Evolutionary conservation across 2,797 vertebrate genomes (phyloP).

Genomic region (Periparus ater): DNA sequence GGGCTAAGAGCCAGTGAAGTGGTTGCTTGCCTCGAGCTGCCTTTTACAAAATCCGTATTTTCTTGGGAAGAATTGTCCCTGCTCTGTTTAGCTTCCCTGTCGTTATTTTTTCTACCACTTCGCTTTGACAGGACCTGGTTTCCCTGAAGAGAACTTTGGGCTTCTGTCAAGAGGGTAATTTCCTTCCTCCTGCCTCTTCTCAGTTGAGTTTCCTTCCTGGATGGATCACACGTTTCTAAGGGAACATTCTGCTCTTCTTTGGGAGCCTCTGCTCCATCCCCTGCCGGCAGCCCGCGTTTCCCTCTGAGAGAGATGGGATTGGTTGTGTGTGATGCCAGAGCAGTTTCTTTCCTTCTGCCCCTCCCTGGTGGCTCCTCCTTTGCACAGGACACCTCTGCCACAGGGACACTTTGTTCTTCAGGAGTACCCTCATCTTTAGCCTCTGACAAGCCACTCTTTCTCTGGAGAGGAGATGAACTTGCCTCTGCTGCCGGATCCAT

Average conservation of each 20-base stretch:
- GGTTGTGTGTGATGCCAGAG: not conserved
- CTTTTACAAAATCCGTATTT: not conserved
- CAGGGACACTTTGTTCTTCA: not conserved
- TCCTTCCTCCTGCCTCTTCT: constrained; percentile 7
- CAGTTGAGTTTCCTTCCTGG: not conserved
- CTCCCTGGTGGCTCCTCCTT: not conserved
- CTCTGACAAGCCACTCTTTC: not conserved
- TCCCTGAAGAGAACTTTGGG: not conserved
- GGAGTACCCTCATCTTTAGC: not conserved
- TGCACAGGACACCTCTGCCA: not conserved
- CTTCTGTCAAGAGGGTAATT: not conserved
- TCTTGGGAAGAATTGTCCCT: not conserved
- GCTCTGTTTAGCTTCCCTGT: not conserved
- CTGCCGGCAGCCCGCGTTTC: rapidly evolving
- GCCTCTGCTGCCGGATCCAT: not conserved
- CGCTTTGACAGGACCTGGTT: not conserved
- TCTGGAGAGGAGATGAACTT: not conserved
- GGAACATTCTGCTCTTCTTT: not conserved
- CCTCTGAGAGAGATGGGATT: not conserved
- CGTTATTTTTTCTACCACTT: not conserved
- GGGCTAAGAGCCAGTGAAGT: not conserved
- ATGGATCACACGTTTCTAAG: not conserved
- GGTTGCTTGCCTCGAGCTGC: rapidly evolving
- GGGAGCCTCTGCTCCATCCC: not conserved
- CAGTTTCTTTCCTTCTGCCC: constrained; percentile 4